Base-by-base conservation (phyloP, 2,113 vertebrate species). In the Sturnira hondurensis region DNA sequence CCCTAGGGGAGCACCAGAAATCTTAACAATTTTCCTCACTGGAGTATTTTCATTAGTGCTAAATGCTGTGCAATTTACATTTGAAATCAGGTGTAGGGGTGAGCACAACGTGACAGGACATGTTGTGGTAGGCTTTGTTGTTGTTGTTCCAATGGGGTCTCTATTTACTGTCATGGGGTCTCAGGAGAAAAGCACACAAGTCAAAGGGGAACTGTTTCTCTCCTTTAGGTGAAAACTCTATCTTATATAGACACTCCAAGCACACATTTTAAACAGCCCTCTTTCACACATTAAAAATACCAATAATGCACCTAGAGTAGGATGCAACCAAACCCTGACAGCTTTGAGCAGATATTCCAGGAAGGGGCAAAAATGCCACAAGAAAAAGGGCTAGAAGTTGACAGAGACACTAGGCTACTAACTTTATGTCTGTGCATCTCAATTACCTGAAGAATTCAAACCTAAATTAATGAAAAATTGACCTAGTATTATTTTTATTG, bases 1-100 rank as follows among this genome's bases (percentile, higher is more conserved):
- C 98, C 98, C 98, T 99, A 98, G 98, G 98, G 98, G 98, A 98
- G 98, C 98, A 98, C 98, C 98, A 99, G 98, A 99, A 98, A 98
- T 98, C 98, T 98, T 98, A 99, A 99, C 98, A 99, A 99, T 99
- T 99, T 99, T 98, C 98, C 98, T 99, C 98, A 98, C 98, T 98
- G 96, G 98, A 98, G 98, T 99, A 99, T 99, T 99, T 99, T 99
- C 99, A 99, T 99, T 99, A 99, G 98, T 96, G 97, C 97, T 99
- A 99, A 99, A 99, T 98, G 98, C 98, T 90, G 91, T 98, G 98
- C 98, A 99, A 99, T 99, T 99, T 99, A 99, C 98, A 99, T 99
- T 98, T 98, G 98, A 98, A 99, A 99, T 99, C 98, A 98, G 98
- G 98, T 98, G 97, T 98, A 98, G 98, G 95, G 98, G 98, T 98